Conservation (phyloP, 2,113 vertebrate genomes). For the Platysteira castanea region DNA sequence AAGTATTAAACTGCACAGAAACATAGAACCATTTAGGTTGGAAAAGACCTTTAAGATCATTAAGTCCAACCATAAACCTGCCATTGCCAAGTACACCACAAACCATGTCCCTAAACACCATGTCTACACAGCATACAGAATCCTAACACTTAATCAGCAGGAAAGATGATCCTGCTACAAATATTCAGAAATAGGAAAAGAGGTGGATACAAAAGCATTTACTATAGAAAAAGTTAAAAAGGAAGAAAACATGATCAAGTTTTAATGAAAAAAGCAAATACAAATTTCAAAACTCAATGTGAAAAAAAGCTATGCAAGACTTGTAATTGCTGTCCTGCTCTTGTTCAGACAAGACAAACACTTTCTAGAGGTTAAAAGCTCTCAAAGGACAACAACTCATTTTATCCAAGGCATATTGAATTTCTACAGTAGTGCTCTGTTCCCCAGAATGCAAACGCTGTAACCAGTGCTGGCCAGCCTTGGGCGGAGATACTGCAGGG, state of each 20-base stretch:
- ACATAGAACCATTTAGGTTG: neutral
- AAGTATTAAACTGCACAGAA: neutral
- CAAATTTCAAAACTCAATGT: neutral
- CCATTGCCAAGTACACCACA: neutral
- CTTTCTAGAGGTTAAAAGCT: neutral
- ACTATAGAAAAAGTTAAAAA: neutral
- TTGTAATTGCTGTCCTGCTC: neutral
- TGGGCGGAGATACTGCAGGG: neutral
- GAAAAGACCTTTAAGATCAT: neutral
- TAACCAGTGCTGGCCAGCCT: neutral
- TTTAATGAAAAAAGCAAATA: neutral
- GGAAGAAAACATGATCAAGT: neutral
- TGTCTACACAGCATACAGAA: neutral
- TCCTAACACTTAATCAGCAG: neutral
- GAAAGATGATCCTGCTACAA: neutral
- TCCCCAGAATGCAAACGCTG: neutral
- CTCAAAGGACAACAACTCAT: neutral
- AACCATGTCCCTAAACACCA: accelerated
- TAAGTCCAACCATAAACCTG: neutral
- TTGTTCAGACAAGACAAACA: neutral
- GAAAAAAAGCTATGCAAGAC: neutral
- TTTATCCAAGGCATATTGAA: neutral
- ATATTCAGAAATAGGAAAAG: neutral
- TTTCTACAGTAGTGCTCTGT: neutral
- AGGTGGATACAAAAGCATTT: neutral